These are phyloP conservation scores for Pipistrellus pygmaeus DNA, from an alignment of 2,797 vertebrate species.

Conservation along the genomic window DNA sequence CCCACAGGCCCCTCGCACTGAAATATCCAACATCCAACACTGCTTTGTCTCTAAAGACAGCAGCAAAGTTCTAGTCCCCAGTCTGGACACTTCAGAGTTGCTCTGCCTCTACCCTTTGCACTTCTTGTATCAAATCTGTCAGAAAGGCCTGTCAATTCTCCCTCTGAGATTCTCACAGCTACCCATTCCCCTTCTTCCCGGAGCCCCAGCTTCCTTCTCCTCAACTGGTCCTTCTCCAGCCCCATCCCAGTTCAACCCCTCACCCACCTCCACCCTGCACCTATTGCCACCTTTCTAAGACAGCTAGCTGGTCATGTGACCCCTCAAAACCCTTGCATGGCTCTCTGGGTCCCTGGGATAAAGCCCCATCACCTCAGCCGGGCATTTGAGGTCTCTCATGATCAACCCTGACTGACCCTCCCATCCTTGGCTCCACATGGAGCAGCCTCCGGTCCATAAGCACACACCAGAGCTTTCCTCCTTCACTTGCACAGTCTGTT, in stretches of 20 bases:
- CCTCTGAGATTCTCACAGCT: background rate
- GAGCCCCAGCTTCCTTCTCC: background rate
- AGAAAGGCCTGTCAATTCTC: background rate
- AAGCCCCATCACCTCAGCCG: background rate
- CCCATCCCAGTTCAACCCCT: background rate
- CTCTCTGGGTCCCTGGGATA: background rate
- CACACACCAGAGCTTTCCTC: background rate
- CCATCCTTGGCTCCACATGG: background rate
- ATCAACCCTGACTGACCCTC: too few relatives aligned
- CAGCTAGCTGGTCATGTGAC: background rate
- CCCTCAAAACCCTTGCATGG: background rate
- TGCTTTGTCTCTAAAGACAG: background rate
- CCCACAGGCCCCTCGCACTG: background rate
- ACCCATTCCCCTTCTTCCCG: background rate
- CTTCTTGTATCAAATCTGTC: background rate
- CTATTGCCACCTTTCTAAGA: background rate
- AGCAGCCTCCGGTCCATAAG: background rate
- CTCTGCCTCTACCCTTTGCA: background rate
- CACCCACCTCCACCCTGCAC: background rate
- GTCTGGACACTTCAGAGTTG: background rate
- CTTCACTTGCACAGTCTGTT: background rate
- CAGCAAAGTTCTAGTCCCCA: background rate
- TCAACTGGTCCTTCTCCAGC: background rate
- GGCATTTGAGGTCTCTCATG: background rate
- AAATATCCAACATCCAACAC: background rate